phyloP scores from a whole-genome alignment of 2,888 invertebrate species.

The Seira ritae region DNA sequence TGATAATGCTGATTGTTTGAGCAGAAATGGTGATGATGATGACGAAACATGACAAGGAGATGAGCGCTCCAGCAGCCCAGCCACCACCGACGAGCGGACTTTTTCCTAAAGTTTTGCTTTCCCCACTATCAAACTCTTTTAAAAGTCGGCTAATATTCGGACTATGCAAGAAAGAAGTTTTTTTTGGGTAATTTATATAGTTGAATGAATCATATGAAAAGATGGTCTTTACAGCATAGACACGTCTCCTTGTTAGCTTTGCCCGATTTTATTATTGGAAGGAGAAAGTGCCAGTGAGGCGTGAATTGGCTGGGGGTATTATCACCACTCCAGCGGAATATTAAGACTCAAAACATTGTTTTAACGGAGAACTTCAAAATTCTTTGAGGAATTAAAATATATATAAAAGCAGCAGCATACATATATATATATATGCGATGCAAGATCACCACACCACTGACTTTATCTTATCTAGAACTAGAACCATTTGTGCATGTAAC shows the following conservation, averaged over 20 bases:
- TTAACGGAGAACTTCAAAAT: neutral
- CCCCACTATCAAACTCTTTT: neutral
- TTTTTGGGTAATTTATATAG: conserved; percentile 49
- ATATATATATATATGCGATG: no score
- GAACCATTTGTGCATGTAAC: no score
- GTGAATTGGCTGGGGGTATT: conserved; percentile 51
- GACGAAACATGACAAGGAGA: conserved; percentile 58
- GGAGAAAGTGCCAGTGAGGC: conserved; percentile 44
- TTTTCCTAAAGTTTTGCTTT: conserved; percentile 6
- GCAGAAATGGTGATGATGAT: conserved; percentile 39
- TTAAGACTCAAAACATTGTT: neutral
- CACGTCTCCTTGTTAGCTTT: neutral
- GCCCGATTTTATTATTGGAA: neutral
- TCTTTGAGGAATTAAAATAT: no score
- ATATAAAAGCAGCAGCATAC: no score
- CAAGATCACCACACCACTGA: no score
- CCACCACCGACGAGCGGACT: conserved; percentile 40
- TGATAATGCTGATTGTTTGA: conserved; percentile 43
- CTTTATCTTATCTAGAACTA: no score
- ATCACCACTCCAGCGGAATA: conserved; percentile 36
- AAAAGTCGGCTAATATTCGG: conserved; percentile 44
- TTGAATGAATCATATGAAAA: neutral
- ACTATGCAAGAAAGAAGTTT: conserved; percentile 42
- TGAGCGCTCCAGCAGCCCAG: no score
- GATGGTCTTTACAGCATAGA: neutral